These are phyloP conservation scores for Lagopus muta DNA, from an alignment of 2,113 vertebrate genomes.

Conservation along the genomic window DNA sequence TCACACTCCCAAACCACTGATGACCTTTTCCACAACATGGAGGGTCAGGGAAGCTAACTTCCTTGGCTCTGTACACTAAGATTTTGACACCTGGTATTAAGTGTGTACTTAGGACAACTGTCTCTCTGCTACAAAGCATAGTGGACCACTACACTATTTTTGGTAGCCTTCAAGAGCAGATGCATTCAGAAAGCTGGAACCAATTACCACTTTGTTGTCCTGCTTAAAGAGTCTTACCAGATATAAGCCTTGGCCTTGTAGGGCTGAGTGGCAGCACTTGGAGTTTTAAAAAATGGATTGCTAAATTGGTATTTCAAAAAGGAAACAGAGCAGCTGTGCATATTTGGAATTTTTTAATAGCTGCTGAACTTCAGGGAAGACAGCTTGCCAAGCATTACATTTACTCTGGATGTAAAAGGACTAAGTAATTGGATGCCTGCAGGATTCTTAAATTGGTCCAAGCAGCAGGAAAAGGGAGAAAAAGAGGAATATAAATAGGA, in stretches of 20 bases:
- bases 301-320: background rate
- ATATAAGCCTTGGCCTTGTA: fast-evolving
- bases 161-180: background rate
- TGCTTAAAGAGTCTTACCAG: background rate
- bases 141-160: background rate
- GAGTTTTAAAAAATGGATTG: background rate
- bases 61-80: background rate
- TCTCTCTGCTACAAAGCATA: background rate
- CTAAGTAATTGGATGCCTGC: background rate
- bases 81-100: background rate
- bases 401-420: background rate
- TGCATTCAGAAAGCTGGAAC: background rate
- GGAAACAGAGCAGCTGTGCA: background rate
- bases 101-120: fast-evolving
- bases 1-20: background rate
- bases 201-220: background rate
- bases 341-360: background rate
- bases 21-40: background rate
- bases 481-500: background rate
- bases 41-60: background rate
- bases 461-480: background rate
- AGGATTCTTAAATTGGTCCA: background rate
- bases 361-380: background rate
- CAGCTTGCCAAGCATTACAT: background rate
- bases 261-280: background rate